These are phyloP conservation scores for Ochlodes sylvanus DNA, from an alignment of 2,888 invertebrate genomes.

Conservation along the genomic window DNA sequence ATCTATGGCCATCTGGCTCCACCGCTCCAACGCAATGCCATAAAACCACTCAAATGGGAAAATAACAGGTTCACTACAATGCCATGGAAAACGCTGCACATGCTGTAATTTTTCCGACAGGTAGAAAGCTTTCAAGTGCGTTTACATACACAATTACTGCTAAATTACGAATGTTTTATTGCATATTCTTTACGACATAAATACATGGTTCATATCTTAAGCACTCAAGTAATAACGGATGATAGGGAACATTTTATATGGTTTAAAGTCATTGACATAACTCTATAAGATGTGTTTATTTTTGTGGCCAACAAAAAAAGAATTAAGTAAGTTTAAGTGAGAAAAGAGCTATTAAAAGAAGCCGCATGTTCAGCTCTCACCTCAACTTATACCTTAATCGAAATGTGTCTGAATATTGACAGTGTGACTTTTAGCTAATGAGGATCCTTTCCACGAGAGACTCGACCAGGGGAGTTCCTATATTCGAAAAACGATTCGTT, in stretches of 20 bases:
- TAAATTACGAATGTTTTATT: conserved; percentile 53
- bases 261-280: too few species aligned
- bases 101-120: conserved; percentile 68
- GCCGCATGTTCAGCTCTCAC: too few species aligned
- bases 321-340: too few species aligned
- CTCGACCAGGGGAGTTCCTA: too few species aligned
- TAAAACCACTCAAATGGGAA: conserved; percentile 83
- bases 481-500: too few species aligned
- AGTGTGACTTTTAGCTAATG: too few species aligned
- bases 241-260: not conserved
- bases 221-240: not conserved
- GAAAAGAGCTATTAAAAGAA: too few species aligned
- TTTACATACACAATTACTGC: conserved; percentile 42
- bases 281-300: too few species aligned
- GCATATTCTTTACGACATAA: conserved; percentile 35
- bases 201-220: not conserved
- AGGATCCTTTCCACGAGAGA: too few species aligned
- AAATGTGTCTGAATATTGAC: too few species aligned
- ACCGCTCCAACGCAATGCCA: conserved; percentile 63
- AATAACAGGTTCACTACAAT: conserved; percentile 82
- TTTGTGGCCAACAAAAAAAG: too few species aligned
- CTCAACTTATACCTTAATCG: too few species aligned
- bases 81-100: conserved; percentile 73
- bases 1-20: conserved; percentile 72
- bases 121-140: conserved; percentile 68